Percentiles rank a stretch among this genome's conserved stretches.
phyloP scores from a whole-genome alignment of 1,140 invertebrate species.

The Lamellibrachia luymesi region DNA sequence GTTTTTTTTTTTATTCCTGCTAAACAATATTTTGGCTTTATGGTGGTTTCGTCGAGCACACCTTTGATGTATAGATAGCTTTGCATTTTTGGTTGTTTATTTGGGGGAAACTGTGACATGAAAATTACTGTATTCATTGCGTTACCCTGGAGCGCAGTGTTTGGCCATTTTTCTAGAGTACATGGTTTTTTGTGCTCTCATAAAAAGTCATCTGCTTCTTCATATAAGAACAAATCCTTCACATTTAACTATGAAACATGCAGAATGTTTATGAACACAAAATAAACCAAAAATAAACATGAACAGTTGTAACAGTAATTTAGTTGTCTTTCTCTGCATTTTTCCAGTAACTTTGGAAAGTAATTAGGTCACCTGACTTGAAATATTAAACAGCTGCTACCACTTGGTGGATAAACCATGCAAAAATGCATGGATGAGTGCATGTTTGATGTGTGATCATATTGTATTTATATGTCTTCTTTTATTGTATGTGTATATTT shows the following conservation, averaged over 20 bases:
- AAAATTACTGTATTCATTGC: neutral
- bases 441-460: neutral
- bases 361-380: no score
- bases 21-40: neutral
- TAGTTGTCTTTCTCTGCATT: no score
- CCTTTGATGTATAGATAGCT: neutral
- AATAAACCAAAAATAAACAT: neutral
- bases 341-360: no score
- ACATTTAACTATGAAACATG: neutral
- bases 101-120: neutral
- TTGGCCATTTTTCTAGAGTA: neutral
- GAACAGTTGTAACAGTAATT: no score
- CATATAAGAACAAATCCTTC: neutral
- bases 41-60: neutral
- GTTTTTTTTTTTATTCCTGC: neutral
- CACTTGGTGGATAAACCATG: neutral
- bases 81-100: neutral
- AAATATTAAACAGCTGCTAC: neutral
- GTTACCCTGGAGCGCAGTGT: neutral
- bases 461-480: neutral
- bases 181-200: neutral
- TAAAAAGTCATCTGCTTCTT: neutral
- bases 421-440: neutral
- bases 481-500: neutral
- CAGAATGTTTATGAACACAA: neutral